phyloP scores from a whole-genome alignment of 2,888 invertebrate species.

The Podabrus alpinus region DNA sequence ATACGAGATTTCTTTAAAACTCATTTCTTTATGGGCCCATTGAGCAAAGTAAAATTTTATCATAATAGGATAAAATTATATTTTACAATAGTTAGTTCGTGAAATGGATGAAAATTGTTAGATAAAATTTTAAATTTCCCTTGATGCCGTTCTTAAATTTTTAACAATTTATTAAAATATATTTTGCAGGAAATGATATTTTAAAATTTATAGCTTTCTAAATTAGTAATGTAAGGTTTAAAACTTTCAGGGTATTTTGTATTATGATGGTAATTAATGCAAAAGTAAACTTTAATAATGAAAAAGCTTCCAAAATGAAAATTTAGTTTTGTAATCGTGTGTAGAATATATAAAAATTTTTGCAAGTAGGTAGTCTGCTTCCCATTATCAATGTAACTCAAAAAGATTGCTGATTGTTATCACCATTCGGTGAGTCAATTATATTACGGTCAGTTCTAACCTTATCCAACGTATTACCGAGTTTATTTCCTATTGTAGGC shows the following conservation, averaged over 20 bases:
- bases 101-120: slow-evolving; percentile 2
- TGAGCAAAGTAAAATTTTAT: slow-evolving; percentile 8
- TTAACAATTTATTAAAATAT: not conserved
- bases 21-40: slow-evolving; percentile 15
- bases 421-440: slow-evolving; percentile 25
- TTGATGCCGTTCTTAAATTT: not conserved
- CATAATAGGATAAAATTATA: slow-evolving; percentile 6
- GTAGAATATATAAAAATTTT: not conserved
- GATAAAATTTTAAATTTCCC: not conserved
- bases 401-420: slow-evolving; percentile 21
- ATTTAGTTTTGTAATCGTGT: not conserved
- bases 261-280: not conserved
- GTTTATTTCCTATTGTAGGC: slow-evolving; percentile 29
- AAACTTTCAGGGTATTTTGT: not conserved
- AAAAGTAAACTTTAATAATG: not conserved
- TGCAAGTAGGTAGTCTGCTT: not conserved
- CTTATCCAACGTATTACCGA: slow-evolving; percentile 24
- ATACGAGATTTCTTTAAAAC: slow-evolving; percentile 11
- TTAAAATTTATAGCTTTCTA: not conserved
- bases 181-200: not conserved
- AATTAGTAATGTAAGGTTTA: not conserved
- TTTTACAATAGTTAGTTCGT: slow-evolving; percentile 21
- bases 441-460: slow-evolving; percentile 27
- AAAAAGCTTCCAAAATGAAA: not conserved
- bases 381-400: slow-evolving; percentile 5